Evolutionary conservation across 2,113 vertebrate species (phyloP), one percentile per base, ranked within the genome.

Genomic region (Plotosus lineatus): DNA sequence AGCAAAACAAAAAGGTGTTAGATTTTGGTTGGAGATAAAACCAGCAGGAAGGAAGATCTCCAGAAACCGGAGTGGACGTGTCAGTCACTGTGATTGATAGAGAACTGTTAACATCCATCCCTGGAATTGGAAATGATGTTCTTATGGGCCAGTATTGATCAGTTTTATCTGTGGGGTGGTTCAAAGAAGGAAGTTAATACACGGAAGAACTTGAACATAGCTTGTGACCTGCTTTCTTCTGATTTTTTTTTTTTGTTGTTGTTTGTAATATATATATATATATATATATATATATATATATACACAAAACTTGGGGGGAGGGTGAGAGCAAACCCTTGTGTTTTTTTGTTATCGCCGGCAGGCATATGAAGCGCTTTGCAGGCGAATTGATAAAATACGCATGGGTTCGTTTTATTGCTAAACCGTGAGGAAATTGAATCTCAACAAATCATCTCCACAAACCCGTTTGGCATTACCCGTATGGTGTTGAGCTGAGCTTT

Each of bases 391-490:
- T 66, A 28, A 58, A 77, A 82, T 53, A 66, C 40, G 38, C 63
- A 65, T 38, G 50, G 63, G 40, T 46, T n/a, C 6, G n/a, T 65
- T 81, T 82, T 81, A 81, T 65, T 65, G 79, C 79, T 74, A 56
- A 44, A 75, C 77, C 38, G 58, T 78, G 50, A 4, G 31, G 50
- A 81, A 44, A 48, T 72, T 74, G 75, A 58, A 60, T 65, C 44
- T 53, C 48, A 69, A 75, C 77, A 66, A 77, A 77, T 84, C 78
- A 83, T 63, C 66, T 17, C 51, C 74, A 82, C 80, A 77, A 82
- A 58, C 66, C 51, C 50, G 77, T 68, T 36, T 80, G 36, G 36
- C 60, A 15, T 61, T 78, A 48, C 15, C 26, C 38, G 42, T 71
- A 46, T 19, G 38, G 72, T 75, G 56, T 31, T 26, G 53, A 63